Conservation (phyloP, 1,140 invertebrate species). For the Xylocopa sonorina region DNA sequence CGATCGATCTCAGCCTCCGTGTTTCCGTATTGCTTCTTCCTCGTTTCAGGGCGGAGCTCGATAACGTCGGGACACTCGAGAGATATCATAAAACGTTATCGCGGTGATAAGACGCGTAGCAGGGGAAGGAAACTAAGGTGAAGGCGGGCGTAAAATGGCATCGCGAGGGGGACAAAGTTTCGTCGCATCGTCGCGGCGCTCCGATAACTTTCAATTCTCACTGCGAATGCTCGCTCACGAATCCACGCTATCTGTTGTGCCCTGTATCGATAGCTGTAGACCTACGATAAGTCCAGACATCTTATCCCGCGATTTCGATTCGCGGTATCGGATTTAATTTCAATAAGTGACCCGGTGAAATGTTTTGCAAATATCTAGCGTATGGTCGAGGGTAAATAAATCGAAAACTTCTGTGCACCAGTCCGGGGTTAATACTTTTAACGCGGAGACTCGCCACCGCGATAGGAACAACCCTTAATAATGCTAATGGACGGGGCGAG, state of each 20-base stretch:
- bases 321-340: slow-evolving; percentile 14
- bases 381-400: no score
- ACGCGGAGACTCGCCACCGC: neutral
- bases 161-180: neutral
- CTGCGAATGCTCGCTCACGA: neutral
- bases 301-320: neutral
- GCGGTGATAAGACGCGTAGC: slow-evolving; percentile 1
- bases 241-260: neutral
- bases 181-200: neutral
- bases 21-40: neutral
- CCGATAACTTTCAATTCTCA: slow-evolving; percentile 14
- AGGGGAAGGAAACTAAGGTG: neutral
- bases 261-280: neutral
- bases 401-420: no score
- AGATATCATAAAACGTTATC: slow-evolving; percentile 26
- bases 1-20: neutral
- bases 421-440: slow-evolving; percentile 1
- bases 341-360: slow-evolving; percentile 8
- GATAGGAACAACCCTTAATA: slow-evolving; percentile 1
- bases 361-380: no score
- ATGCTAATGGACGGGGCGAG: slow-evolving; percentile 25
- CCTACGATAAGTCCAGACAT: neutral
- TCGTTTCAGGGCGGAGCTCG: neutral
- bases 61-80: slow-evolving; percentile 1
- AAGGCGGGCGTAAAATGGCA: neutral